Evolutionary conservation across 2,797 vertebrate genomes (phyloP), one percentile per base, ranked within the genome.

Genomic region (Anguilla marmorata): DNA sequence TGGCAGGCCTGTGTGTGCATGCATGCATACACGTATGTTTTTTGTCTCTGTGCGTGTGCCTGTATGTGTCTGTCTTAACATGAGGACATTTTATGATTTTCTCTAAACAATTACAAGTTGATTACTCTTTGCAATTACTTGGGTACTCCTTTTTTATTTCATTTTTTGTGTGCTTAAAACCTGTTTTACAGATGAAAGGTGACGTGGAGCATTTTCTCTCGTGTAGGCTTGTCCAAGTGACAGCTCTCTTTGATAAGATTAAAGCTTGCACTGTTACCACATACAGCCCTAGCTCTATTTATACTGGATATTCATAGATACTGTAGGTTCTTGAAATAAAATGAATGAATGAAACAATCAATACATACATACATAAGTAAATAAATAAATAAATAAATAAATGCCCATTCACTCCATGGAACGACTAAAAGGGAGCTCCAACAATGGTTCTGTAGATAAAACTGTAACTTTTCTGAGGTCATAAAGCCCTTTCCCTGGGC

Each of bases 401-500:
- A 76, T 76, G 24, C 21, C 45, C 19, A 82, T 3, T 82, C 12
- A 14, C 27, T 82, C 41, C 16, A 82, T 82, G 45, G 9, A 2
- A 82, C 2, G 1, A n/a, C 19, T 48, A 48, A 24, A 56, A 37
- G 27, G 56, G 6, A n/a, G 24, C 21, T 12, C 63, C 50, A 37
- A 80, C 50, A 87, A 80, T 19, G 37, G 24, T 33, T 80, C 27
- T 80, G 69, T 80, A 56, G 69, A 87, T 76, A 86, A 86, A 48
- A 76, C 69, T 76, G 86, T 76, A 72, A 52, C 69, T 52, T 85
- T 69, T 85, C 33, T 33, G 84, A 88, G 84, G 76, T 54, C 24
- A 72, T 58, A 82, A 80, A 88, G 74, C 80, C 84, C n/a, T 79
- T 80, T 88, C 54, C 84, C 84, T 52, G 74, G 48, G 84, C 48